Conservation (phyloP, 23 tunicate species). For the Styela plicata region DNA sequence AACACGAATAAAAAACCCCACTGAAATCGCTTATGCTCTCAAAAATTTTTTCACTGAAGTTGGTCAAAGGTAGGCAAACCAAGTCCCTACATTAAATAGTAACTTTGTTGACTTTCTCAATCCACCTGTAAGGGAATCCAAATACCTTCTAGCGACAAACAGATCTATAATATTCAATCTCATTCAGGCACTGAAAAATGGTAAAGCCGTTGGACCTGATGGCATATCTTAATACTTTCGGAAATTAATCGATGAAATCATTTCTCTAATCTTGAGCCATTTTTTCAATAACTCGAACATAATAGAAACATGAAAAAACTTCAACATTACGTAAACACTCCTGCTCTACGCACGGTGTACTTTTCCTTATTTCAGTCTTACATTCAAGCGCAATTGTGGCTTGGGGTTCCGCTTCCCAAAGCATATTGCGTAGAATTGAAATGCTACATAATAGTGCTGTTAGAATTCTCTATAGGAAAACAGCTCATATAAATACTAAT, state of each 20-base stretch:
- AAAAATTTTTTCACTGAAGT: not conserved
- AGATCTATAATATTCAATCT: not conserved
- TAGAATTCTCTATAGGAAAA: too few relatives aligned
- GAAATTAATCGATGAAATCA: not conserved
- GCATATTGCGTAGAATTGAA: too few relatives aligned
- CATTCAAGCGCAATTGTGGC: too few relatives aligned
- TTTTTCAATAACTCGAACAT: too few relatives aligned
- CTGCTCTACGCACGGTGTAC: too few relatives aligned
- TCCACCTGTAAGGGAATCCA: not conserved
- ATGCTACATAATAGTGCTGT: too few relatives aligned
- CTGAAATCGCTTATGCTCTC: not conserved
- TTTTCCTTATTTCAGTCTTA: too few relatives aligned
- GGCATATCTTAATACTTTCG: not conserved
- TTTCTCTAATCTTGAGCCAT: not conserved
- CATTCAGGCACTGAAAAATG: not conserved
- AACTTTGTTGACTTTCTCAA: not conserved
- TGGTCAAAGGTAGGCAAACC: not conserved
- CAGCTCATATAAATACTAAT: too few relatives aligned
- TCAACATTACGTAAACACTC: too few relatives aligned
- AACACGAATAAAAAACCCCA: too few relatives aligned
- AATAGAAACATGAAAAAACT: too few relatives aligned
- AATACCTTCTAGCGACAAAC: not conserved
- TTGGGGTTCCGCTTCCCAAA: too few relatives aligned
- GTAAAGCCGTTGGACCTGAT: not conserved
- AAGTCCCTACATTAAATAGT: not conserved